A percentile compares a stretch with the other conserved stretches of the same genome.
phyloP scores from a whole-genome alignment of 2,113 vertebrate species.

The Poeciliopsis retropinna region DNA sequence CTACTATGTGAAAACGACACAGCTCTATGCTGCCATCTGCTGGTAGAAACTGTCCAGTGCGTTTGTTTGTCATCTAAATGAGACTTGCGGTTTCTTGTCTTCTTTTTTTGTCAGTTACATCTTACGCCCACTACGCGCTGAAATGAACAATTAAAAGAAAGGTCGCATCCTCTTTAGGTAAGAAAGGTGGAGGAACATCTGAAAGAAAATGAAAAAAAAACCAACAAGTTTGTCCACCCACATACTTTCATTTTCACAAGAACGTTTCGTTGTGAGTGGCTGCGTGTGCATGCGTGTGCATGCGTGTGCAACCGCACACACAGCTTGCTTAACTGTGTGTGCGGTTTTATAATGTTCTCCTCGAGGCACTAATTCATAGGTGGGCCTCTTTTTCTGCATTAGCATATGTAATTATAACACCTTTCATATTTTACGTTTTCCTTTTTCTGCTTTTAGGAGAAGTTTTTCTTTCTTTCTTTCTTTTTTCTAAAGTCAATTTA shows the following conservation, averaged over 20 bases:
- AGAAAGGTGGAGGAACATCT: not conserved
- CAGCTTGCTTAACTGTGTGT: not conserved
- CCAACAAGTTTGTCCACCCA: conserved; percentile 12
- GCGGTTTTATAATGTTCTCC: not conserved
- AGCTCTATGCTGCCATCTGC: conserved; percentile 5
- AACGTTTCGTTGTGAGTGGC: conserved; percentile 35
- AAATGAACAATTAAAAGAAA: not conserved
- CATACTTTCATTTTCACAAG: conserved; percentile 54
- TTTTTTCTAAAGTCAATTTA: not conserved
- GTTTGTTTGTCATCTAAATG: not conserved
- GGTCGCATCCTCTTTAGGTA: not conserved
- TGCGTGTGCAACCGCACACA: too few relatives aligned
- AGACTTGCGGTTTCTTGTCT: not conserved
- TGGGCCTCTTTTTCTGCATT: not conserved
- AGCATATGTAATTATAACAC: not conserved
- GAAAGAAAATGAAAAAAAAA: not conserved
- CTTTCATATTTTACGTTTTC: not conserved
- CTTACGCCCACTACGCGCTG: not conserved
- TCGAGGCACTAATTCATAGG: not conserved
- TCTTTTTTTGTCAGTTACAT: not conserved
- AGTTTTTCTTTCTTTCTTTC: too few relatives aligned
- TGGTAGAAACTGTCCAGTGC: not conserved
- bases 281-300: not conserved
- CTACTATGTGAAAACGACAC: too few relatives aligned
- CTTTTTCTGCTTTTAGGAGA: not conserved